These are phyloP conservation scores for Esox niger DNA, from an alignment of 2,113 vertebrate genomes.

Conservation along the genomic window DNA sequence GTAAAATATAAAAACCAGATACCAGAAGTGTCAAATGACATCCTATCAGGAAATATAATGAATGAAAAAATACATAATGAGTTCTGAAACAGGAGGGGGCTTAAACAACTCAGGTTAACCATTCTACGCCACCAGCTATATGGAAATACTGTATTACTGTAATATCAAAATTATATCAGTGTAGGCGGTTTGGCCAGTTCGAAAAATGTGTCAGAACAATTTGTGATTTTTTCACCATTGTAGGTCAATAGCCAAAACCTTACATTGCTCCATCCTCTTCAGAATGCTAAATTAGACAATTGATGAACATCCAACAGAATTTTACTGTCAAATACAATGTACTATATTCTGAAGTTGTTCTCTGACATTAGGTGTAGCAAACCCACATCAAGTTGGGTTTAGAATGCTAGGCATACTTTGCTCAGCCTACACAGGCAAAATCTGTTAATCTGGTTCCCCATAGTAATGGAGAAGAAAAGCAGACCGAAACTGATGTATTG, in stretches of 20 bases:
- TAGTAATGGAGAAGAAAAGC: too few species aligned
- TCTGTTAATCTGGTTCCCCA: too few species aligned
- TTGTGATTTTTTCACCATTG: not conserved
- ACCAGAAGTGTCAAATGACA: not conserved
- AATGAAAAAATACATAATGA: conserved; percentile 5
- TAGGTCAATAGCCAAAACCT: not conserved
- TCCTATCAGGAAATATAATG: conserved; percentile 6
- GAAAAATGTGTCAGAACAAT: too few species aligned
- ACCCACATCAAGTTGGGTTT: too few species aligned
- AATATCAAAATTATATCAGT: not conserved
- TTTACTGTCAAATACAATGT: not conserved
- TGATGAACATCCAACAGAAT: not conserved
- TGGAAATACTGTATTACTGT: not conserved
- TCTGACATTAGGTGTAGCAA: too few species aligned
- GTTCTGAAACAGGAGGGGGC: not conserved
- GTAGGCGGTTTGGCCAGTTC: not conserved
- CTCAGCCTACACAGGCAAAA: too few species aligned
- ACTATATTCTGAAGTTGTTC: too few species aligned
- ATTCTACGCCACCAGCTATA: not conserved
- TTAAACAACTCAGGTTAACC: not conserved
- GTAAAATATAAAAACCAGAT: conserved; percentile 29
- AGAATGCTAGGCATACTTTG: too few species aligned
- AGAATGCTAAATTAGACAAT: not conserved
- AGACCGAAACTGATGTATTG: too few species aligned
- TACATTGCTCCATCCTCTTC: not conserved